These are phyloP conservation scores for Sisor rabdophorus DNA, from an alignment of 2,113 vertebrate species.

Conservation along the genomic window DNA sequence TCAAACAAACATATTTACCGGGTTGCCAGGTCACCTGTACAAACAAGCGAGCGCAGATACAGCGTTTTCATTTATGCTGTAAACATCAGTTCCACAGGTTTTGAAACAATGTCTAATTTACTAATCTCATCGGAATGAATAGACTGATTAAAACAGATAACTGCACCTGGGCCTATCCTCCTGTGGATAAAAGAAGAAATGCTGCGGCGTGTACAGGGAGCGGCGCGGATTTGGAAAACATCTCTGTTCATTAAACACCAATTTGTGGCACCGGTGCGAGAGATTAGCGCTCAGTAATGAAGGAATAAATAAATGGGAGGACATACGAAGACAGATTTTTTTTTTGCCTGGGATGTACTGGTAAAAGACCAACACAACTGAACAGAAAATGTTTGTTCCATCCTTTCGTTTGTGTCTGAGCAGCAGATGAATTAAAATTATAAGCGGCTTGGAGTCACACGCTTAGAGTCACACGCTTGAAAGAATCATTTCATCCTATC, in stretches of 20 bases:
- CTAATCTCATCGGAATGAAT: constrained; percentile 18
- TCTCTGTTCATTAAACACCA: constrained; percentile 37
- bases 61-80: background rate
- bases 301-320: background rate
- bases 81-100: background rate
- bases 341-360: background rate
- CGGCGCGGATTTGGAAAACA: constrained; percentile 13
- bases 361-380: background rate
- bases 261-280: constrained; percentile 44
- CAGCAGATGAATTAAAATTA: background rate
- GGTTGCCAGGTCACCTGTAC: background rate
- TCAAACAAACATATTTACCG: background rate
- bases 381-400: background rate
- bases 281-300: constrained; percentile 20
- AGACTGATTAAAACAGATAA: constrained; percentile 26
- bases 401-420: background rate
- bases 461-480: too few relatives aligned
- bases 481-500: too few relatives aligned
- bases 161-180: constrained; percentile 40
- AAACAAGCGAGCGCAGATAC: background rate
- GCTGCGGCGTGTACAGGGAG: background rate
- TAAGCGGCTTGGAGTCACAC: background rate
- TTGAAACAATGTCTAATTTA: constrained; percentile 26
- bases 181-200: constrained; percentile 1
- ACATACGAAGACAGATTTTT: too few relatives aligned